Base-by-base conservation (phyloP, 2,797 vertebrate species). In the Sternarchorhynchus goeldii region DNA sequence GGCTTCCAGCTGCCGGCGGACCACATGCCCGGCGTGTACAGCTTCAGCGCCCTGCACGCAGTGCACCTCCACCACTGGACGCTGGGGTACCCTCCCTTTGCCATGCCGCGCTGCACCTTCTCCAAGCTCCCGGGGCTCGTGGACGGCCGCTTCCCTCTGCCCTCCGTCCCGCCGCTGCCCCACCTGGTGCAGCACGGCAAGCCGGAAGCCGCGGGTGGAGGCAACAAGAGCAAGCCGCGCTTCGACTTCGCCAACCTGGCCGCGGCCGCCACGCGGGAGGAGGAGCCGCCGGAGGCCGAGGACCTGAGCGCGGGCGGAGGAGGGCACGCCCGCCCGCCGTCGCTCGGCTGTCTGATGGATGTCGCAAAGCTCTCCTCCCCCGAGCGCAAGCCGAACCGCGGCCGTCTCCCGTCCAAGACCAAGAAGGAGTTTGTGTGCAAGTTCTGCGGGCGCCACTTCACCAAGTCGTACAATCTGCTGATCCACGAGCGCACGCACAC, bases 181-280 rank as follows among this genome's bases (percentile, higher is more conserved):
- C 95, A 97, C 5, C 93, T 97, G 29, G 86, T 97, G 84, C 96
- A 96, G 66, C 94, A 95, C 32, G 6, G 67, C 68, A 85, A 85
- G 73, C 97, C 95, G 86, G 94, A 94, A 0, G 75, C 65, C 31
- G 39, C 74, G 17, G 86, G 88, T 70, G 85, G 83, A 0, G 87
- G 70, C 74, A 92, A 91, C 80, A 99, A 97, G 89, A 94, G 89
- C 86, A 98, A 98, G 82, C 97, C 97, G 0, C 94, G 97, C 34
- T 99, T 99, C 80, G 97, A 99, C 91, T 99, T 99, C 88, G 97
- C 97, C 85, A 98, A 99, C 86, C 90, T 99, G 84, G 97, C 97
- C 0, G 89, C 96, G 57, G 97, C 97, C 0, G 97, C 97, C 68
- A 99, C 97, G 0, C 96, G 98, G 84, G 96, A 98, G 84, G 96